Percentiles rank a stretch among this genome's conserved stretches.
phyloP scores from a whole-genome alignment of 2,888 invertebrate genomes.

The Agelastica alni region DNA sequence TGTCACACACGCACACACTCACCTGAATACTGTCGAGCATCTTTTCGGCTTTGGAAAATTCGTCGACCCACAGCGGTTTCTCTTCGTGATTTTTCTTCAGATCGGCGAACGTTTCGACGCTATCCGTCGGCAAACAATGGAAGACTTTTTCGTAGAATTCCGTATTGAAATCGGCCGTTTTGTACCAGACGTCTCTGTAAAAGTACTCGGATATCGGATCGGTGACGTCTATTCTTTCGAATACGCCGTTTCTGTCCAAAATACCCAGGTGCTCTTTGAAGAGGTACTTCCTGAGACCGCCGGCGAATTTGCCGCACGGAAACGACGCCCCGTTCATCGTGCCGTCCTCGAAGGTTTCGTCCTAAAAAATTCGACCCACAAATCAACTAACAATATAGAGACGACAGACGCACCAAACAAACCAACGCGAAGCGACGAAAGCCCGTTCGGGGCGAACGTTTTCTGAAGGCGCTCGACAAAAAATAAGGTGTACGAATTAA shows the following conservation, averaged over 20 bases:
- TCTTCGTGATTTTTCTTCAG: slow-evolving; percentile 78
- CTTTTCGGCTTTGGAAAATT: slow-evolving; percentile 73
- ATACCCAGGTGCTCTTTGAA: slow-evolving; percentile 92
- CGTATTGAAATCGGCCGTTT: slow-evolving; percentile 81
- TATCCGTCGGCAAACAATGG: slow-evolving; percentile 86
- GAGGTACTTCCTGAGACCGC: slow-evolving; percentile 79
- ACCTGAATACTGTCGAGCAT: slow-evolving; percentile 76
- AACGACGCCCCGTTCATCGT: slow-evolving; percentile 81
- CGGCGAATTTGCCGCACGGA: slow-evolving; percentile 85
- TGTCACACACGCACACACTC: slow-evolving; percentile 34
- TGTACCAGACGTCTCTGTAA: slow-evolving; percentile 83
- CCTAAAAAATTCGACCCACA: slow-evolving; percentile 65
- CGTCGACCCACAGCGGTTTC: slow-evolving; percentile 70
- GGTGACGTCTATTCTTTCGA: slow-evolving; percentile 63
- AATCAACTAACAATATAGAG: no score
- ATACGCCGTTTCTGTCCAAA: slow-evolving; percentile 55
- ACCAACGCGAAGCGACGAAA: no score
- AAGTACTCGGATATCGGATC: slow-evolving; percentile 84
- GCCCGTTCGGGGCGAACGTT: no score
- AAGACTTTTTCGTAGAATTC: slow-evolving; percentile 90
- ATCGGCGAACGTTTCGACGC: slow-evolving; percentile 75
- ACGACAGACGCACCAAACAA: no score
- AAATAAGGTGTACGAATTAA: no score
- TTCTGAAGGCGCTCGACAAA: no score
- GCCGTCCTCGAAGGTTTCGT: slow-evolving; percentile 79